Base-by-base conservation (phyloP, 1,140 invertebrate genomes). In the Drosophila carrolli region DNA sequence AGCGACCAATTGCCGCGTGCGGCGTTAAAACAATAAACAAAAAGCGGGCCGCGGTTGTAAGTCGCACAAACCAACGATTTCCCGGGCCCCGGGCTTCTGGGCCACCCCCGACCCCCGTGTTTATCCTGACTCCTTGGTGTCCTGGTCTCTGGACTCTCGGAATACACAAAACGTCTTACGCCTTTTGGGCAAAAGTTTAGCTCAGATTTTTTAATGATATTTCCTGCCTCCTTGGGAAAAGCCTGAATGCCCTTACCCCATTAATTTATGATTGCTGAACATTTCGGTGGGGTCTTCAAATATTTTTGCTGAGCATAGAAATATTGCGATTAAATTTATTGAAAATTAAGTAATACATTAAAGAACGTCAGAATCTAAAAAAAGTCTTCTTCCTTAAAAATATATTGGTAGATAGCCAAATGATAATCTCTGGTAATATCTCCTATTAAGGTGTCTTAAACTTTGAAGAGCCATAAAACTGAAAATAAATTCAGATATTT, bases 21-120 rank as follows among this genome's bases (percentile, higher is more conserved):
- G 67, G 71, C 76, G 67, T 71, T 59, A 83, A 77, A 83, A 84
- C 84, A 88, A 88, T 89, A 88, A 88, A 88, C 81, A 83, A 60
- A 60, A 63, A 62, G 29, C 29, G 29, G 29, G 29, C 7, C 29
- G 29, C 29, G 29, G 6, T 32, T 32, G 29, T 32, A 32, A 32
- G 47, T 44, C 51, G 32, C 62, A 10, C 32, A 57, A 47, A 54
- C 63, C 58, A 50, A 13, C 58, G 56, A 66, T 16, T 44, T 38
- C 7, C 43, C 14, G 11, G 10, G 3, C 29, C 41, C 23, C n/a
- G 11, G n/a, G 19, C 9, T 13, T 35, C 16, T 38, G n/a, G 50
- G 23, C 43, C 48, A 44, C 16, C 57, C 59, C 46, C 29, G 29
- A 44, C 29, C 57, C 59, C 46, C 29, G 29, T n/a, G 27, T 44